Evolutionary conservation across 2,113 vertebrate genomes (phyloP), one percentile per base, ranked within the genome.

Genomic region (Aix galericulata): DNA sequence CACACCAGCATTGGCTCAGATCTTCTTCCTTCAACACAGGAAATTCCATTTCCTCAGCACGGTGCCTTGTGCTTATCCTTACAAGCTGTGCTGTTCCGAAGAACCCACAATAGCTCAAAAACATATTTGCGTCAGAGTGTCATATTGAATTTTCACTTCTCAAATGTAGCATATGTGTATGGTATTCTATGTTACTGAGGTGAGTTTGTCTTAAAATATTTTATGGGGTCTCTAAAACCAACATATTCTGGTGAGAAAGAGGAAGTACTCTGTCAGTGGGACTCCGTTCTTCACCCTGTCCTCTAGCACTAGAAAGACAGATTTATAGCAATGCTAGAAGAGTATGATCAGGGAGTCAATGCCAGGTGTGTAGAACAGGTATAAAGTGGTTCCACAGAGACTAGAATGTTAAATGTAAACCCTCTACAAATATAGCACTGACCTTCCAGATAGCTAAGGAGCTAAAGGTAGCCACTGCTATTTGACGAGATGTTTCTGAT

Each of bases 31-130:
- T 69, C 86, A 79, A 68, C 68, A 93, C 88, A 95, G 95, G 93
- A 96, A 97, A 94, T 90, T 94, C 93, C 82, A 82, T 93, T 90
- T 94, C 88, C 90, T 63, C 88, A 94, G 73, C 80, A 90, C 0
- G 0, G 14, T 86, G 85, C 80, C 78, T 83, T 94, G 40, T 74
- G 82, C 79, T 91, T 72, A 75, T 83, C 80, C 82, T 90, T 81
- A 60, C 90, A 95, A 95, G 86, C 82, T 90, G 85, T 91, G 92
- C 86, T 91, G 69, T 92, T 91, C 94, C 78, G 77, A 78, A 74
- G 69, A 88, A 74, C 78, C 63, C 85, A 88, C 91, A 80, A 34
- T 55, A 89, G 82, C 95, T 90, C 79, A 83, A 72, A 90, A 92
- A 74, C 60, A 31, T 72, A 63, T 63, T 88, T 93, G 50, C 34